Conservation (phyloP, 2,113 vertebrate genomes). For the Talpa occidentalis region DNA sequence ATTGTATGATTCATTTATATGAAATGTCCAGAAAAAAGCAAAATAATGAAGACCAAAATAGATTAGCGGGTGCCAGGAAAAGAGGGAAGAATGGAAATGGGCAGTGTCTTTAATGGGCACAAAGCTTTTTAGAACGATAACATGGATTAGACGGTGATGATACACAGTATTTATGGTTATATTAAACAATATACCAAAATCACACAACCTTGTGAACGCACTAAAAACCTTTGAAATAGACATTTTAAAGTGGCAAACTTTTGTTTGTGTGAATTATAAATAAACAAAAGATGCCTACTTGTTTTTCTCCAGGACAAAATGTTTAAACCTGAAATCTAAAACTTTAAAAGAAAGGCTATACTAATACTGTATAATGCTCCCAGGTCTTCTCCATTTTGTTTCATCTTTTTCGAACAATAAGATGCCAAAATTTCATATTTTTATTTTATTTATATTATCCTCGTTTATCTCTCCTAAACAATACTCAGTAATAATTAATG, state of each 20-base stretch:
- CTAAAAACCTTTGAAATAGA: not conserved
- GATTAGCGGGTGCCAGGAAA: not conserved
- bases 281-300: not conserved
- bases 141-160: not conserved
- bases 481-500: constrained; percentile 5
- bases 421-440: not conserved
- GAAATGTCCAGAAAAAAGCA: constrained; percentile 26
- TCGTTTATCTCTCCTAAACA: constrained; percentile 1
- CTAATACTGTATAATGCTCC: not conserved
- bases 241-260: not conserved
- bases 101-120: not conserved
- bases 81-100: not conserved
- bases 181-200: not conserved
- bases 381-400: constrained; percentile 28
- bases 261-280: not conserved
- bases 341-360: constrained; percentile 8
- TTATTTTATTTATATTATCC: constrained; percentile 2
- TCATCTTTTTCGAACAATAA: not conserved
- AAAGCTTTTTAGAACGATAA: not conserved
- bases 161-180: not conserved
- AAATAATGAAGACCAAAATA: not conserved
- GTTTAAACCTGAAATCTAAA: constrained; percentile 52
- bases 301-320: not conserved
- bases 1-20: constrained; percentile 4
- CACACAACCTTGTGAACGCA: not conserved